These are phyloP conservation scores for Tauraco erythrolophus DNA, from an alignment of 2,113 vertebrate species.

Conservation along the genomic window DNA sequence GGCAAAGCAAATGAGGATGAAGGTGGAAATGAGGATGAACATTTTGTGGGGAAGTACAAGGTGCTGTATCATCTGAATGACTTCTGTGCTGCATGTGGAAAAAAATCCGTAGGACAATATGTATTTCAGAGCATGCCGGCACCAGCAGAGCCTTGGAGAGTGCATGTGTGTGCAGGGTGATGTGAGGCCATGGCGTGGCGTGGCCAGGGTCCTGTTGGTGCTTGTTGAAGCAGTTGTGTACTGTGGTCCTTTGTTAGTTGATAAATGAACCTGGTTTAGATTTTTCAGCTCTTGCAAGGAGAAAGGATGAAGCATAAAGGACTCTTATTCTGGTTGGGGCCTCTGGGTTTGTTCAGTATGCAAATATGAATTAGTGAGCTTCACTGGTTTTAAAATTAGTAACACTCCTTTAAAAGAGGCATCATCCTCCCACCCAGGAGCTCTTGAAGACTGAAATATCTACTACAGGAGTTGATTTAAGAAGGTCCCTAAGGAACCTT, in stretches of 20 bases:
- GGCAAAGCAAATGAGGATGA: conserved; percentile 85
- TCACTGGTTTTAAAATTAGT: neutral
- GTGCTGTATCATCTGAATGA: conserved; percentile 60
- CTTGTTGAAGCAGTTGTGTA: neutral
- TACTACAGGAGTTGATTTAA: neutral
- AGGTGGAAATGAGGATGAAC: conserved; percentile 82
- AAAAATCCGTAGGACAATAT: neutral
- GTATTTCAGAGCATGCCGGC: neutral
- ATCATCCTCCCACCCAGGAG: neutral
- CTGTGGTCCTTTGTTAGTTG: neutral
- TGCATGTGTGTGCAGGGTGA: neutral
- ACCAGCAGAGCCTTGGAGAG: neutral
- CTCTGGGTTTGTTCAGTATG: neutral
- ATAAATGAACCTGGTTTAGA: neutral
- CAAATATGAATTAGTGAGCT: neutral
- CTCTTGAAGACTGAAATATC: neutral
- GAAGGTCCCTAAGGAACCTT: neutral
- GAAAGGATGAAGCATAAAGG: neutral
- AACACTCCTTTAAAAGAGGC: neutral
- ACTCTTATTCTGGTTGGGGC: neutral
- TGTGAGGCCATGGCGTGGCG: neutral
- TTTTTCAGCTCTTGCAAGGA: neutral
- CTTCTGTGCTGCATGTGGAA: neutral
- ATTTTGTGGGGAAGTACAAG: conserved; percentile 94
- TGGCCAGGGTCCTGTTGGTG: neutral